These are phyloP conservation scores for Orchesella cincta DNA, from an alignment of 1,140 invertebrate genomes.

Conservation along the genomic window DNA sequence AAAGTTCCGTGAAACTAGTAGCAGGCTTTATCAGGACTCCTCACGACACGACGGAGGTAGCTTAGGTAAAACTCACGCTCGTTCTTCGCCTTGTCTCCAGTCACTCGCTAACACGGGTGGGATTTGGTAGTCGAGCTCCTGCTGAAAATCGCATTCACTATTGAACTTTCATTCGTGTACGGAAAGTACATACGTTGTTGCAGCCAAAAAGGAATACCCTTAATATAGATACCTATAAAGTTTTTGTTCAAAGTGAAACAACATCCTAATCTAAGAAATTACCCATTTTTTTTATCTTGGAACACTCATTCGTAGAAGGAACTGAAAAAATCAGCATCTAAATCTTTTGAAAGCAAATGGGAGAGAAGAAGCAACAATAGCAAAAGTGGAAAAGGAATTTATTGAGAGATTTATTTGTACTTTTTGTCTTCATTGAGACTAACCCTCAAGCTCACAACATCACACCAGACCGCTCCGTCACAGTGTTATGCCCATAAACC, in stretches of 20 bases:
- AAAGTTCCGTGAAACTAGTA: too few relatives aligned
- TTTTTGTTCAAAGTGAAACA: not conserved
- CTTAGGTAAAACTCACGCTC: constrained; percentile 4
- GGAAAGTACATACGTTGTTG: not conserved
- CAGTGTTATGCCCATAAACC: not conserved
- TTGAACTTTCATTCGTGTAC: too few relatives aligned
- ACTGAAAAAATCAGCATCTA: not conserved
- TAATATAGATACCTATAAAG: too few relatives aligned
- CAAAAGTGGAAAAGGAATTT: not conserved
- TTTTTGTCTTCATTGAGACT: not conserved
- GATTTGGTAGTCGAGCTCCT: constrained; percentile 14
- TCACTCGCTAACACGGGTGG: constrained; percentile 25
- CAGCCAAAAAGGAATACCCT: too few relatives aligned
- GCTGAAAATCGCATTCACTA: not conserved
- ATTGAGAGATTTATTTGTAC: not conserved
- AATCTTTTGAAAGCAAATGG: not conserved
- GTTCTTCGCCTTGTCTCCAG: not conserved
- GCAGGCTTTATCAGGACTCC: too few relatives aligned
- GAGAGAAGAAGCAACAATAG: not conserved
- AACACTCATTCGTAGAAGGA: not conserved
- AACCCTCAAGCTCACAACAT: not conserved
- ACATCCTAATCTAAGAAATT: not conserved
- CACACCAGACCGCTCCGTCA: not conserved
- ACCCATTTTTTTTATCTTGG: not conserved
- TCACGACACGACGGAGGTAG: not conserved